Evolutionary conservation across 1,140 invertebrate species (phyloP), one percentile per base, ranked within the genome.

Genomic region (Dinothrombium tinctorium): DNA sequence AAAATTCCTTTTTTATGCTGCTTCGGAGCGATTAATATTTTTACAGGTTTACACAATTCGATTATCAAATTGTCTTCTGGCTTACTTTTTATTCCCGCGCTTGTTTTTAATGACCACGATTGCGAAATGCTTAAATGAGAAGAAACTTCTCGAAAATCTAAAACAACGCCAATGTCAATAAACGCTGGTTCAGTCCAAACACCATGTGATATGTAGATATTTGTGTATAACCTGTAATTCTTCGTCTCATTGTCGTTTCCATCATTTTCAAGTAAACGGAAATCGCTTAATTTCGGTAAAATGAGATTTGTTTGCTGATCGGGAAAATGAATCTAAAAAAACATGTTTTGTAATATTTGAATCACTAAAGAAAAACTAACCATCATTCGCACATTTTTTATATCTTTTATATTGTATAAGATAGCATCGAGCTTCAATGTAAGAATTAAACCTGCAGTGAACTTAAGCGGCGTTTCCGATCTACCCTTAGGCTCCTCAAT

Each of bases 381-480:
- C 59, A 76, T 76, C 21, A 92, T 69, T 42, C 81, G 63, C 37
- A 92, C 61, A 43, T 70, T 65, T 42, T 60, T 60, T 2, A 76
- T 61, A 56, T 80, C 71, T 17, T 69, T 64, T 33, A 90, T 61
- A 60, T 86, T 74, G 33, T 71, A 64, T 43, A 94, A 68, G 55
- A 82, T 78, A 0, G 79, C 81, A 51, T 86, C 78, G 26, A 92
- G 62, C 8, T 71, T 72, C 21, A 92, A 72, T 15, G 76, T 78
- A 24, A 84, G 68, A 20, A 90, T 70, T 0, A 94, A 66, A 0
- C 86, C 86, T 1, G 86, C 83, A 15, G 82, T 84, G 53, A 92
- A 89, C 56, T 89, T 86, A n/a, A 87, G 57, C 6, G 80, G 72
- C 39, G 69, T 74, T 55, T 95, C 86, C 14, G 70, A 69, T 50